Conservation (phyloP, 2,113 vertebrate genomes). For the Elephas maximus region DNA sequence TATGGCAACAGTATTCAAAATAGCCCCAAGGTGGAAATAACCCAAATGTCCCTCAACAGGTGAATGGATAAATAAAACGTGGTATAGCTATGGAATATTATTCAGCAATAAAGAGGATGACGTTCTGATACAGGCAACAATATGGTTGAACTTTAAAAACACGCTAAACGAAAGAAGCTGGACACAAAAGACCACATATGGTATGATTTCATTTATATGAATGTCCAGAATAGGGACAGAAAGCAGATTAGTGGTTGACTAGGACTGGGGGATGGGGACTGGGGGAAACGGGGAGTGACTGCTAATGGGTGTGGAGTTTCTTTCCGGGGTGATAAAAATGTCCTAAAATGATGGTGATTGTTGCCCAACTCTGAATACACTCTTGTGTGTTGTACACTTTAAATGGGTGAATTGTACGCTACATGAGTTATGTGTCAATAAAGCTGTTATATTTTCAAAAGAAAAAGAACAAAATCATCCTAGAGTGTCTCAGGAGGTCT, state of each 20-base stretch:
- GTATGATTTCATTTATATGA: not conserved
- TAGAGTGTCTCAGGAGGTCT: not conserved
- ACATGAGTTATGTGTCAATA: not conserved
- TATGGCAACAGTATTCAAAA: not conserved
- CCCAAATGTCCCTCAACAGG: not conserved
- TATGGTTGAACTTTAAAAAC: not conserved
- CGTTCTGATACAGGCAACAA: not conserved
- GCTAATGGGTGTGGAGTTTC: not conserved
- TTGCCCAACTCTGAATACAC: too few species aligned
- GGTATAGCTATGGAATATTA: not conserved
- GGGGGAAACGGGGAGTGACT: not conserved
- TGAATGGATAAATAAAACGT: not conserved
- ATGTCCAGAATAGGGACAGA: not conserved
- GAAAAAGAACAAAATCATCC: not conserved
- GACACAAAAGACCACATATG: not conserved
- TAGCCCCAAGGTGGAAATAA: not conserved
- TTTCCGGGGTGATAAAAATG: not conserved
- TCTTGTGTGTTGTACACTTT: not conserved
- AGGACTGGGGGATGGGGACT: not conserved
- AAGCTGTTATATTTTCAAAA: not conserved
- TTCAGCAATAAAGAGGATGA: not conserved
- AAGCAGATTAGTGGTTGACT: not conserved
- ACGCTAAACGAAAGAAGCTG: not conserved
- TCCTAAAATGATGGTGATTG: too few species aligned
- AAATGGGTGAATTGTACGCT: conserved; percentile 8